Evolutionary conservation across 1,140 invertebrate genomes (phyloP).

Genomic region (Drosophila takahashii): DNA sequence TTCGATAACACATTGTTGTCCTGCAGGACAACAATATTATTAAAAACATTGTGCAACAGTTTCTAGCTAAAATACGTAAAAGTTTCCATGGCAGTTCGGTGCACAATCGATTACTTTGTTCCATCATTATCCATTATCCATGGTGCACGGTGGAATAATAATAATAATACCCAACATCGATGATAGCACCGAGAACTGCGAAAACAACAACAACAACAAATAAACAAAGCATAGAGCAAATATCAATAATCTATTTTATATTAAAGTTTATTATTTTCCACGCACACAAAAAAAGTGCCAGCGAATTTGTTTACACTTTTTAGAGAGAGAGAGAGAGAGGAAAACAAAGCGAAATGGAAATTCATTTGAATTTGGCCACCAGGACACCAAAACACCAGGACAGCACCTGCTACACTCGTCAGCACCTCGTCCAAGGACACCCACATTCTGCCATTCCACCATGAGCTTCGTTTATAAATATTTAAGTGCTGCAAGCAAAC

Average conservation of each 20-base stretch:
- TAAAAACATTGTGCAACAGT: conserved; percentile 15
- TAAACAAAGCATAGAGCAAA: conserved; percentile 23
- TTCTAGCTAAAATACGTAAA: neutral
- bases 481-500: conserved; percentile 62
- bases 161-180: neutral
- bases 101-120: neutral
- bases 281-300: conserved; percentile 6
- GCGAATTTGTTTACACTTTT: conserved; percentile 41
- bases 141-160: conserved; percentile 25
- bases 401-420: conserved; percentile 37
- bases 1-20: conserved; percentile 1
- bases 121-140: neutral
- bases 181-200: conserved; percentile 28
- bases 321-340: neutral
- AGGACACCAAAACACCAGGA: neutral
- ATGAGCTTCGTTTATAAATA: conserved; percentile 59
- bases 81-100: neutral
- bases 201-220: conserved; percentile 33
- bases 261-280: conserved; percentile 55
- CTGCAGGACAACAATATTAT: neutral
- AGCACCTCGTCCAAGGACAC: conserved; percentile 28
- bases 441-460: neutral
- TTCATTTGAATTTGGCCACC: conserved; percentile 33
- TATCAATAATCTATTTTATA: conserved; percentile 60
- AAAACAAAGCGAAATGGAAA: conserved; percentile 44